phyloP scores from a whole-genome alignment of 2,113 vertebrate species.

The Steatornis caripensis region DNA sequence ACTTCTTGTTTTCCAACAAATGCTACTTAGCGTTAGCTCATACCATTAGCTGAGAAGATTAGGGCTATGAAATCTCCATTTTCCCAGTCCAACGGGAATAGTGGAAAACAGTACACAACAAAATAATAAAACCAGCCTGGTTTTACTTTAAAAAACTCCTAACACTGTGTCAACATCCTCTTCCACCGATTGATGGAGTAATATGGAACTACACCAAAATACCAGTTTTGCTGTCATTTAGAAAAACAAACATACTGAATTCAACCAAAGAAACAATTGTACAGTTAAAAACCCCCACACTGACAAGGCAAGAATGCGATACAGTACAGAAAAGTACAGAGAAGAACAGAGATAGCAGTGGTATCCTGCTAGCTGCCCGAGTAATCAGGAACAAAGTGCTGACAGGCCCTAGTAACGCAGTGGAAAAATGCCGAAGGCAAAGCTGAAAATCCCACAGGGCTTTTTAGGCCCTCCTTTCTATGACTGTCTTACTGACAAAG shows the following conservation, averaged over 20 bases:
- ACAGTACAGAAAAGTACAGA: not conserved
- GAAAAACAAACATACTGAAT: not conserved
- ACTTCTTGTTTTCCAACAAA: not conserved
- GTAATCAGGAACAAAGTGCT: not conserved
- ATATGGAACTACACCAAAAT: constrained; percentile 19
- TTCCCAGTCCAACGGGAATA: constrained; percentile 22
- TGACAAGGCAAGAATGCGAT: not conserved
- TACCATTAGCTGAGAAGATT: constrained; percentile 33
- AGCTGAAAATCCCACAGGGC: not conserved
- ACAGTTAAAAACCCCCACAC: not conserved
- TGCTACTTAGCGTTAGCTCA: constrained; percentile 11
- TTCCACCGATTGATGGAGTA: constrained; percentile 52
- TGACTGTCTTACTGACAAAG: not conserved
- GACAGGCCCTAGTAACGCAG: not conserved
- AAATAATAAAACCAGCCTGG: constrained; percentile 49
- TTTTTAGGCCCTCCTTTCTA: not conserved
- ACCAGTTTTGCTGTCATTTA: not conserved
- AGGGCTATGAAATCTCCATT: constrained; percentile 49
- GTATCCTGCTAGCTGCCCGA: not conserved
- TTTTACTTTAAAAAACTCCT: constrained; percentile 46
- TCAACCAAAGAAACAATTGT: constrained; percentile 1
- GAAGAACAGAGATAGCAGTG: not conserved
- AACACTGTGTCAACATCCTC: constrained; percentile 27
- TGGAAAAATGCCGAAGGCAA: not conserved
- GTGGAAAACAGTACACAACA: constrained; percentile 28